Evolutionary conservation across 2,888 invertebrate species (phyloP).

Genomic region (Drosophila nigricruria): DNA sequence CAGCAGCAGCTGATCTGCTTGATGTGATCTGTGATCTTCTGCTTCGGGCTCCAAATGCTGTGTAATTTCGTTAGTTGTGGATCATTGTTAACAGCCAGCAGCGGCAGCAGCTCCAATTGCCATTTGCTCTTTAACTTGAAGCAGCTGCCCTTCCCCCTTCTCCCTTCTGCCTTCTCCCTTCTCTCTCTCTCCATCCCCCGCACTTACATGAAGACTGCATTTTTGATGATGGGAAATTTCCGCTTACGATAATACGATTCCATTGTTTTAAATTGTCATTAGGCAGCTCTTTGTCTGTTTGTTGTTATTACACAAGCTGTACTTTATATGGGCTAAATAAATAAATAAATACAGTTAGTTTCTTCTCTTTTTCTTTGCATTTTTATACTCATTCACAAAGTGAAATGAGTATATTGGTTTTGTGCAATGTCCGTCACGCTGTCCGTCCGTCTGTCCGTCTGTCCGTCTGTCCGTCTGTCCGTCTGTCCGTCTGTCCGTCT

Average conservation of each 20-base stretch:
- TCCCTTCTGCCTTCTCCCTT: not conserved
- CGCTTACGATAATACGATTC: slow-evolving; percentile 57
- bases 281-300: slow-evolving; percentile 48
- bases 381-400: too few relatives aligned
- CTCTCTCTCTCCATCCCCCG: not conserved
- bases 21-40: slow-evolving; percentile 22
- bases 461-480: too few relatives aligned
- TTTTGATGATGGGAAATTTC: slow-evolving; percentile 73
- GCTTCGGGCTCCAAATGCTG: not conserved
- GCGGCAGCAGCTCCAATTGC: slow-evolving; percentile 13
- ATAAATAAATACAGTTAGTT: slow-evolving; percentile 27
- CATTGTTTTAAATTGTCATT: slow-evolving; percentile 75
- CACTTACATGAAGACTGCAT: slow-evolving; percentile 45
- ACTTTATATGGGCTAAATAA: slow-evolving; percentile 30
- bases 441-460: too few relatives aligned
- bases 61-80: slow-evolving; percentile 13
- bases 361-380: not conserved
- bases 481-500: too few relatives aligned
- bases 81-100: slow-evolving; percentile 20
- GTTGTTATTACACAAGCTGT: slow-evolving; percentile 55
- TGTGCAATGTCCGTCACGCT: too few relatives aligned
- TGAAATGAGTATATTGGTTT: too few relatives aligned
- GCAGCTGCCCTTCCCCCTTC: slow-evolving; percentile 7
- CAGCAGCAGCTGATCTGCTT: slow-evolving; percentile 24
- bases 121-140: slow-evolving; percentile 30